Evolutionary conservation across 1,140 invertebrate genomes (phyloP).

Genomic region (Formica exsecta): DNA sequence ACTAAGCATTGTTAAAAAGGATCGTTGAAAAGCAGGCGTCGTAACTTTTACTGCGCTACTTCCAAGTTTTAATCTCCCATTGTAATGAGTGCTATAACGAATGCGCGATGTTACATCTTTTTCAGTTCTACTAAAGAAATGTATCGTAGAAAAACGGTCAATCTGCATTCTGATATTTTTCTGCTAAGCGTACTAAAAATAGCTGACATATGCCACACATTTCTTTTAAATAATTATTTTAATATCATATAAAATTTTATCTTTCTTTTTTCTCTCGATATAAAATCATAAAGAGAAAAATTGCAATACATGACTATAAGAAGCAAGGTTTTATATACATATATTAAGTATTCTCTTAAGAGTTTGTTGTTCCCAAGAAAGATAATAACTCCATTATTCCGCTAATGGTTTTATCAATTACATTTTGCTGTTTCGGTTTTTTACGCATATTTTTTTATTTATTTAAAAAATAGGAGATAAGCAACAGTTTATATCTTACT

Average conservation of each 20-base stretch:
- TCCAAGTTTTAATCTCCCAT: conserved; percentile 41
- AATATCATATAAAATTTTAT: neutral
- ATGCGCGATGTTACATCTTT: neutral
- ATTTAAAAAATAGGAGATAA: neutral
- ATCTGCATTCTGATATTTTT: neutral
- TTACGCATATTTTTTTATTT: neutral
- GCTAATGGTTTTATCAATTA: neutral
- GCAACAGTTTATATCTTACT: neutral
- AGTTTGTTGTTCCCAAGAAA: neutral
- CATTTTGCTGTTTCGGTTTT: neutral
- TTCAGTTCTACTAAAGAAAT: neutral
- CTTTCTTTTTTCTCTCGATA: neutral
- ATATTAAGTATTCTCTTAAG: neutral
- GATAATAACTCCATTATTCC: neutral
- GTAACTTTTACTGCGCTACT: conserved; percentile 29
- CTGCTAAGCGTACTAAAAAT: neutral
- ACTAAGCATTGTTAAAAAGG: conserved; percentile 11
- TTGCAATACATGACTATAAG: too few species aligned
- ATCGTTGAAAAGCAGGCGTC: neutral
- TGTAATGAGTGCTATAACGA: conserved; percentile 12
- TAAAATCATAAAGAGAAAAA: neutral
- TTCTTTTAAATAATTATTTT: neutral
- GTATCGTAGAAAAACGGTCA: neutral
- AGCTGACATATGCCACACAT: neutral
- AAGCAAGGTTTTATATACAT: too few species aligned